Evolutionary conservation across 2,113 vertebrate genomes (phyloP).

Genomic region (Rhodinocichla rosea): DNA sequence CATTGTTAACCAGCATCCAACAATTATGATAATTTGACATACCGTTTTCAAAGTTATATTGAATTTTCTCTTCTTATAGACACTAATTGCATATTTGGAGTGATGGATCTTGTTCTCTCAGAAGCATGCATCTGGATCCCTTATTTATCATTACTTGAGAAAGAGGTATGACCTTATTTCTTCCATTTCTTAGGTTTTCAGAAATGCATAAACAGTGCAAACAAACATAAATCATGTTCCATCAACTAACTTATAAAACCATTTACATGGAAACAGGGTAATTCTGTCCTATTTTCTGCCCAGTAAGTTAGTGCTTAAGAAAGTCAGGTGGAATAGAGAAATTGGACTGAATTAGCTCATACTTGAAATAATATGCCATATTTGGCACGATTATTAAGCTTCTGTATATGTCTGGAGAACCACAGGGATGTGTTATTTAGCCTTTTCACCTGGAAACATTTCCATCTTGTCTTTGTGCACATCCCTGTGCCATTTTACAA

Average conservation of each 20-base stretch:
- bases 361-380: neutral
- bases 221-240: conserved; percentile 23
- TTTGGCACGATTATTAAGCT: neutral
- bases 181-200: conserved; percentile 9
- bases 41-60: conserved; percentile 54
- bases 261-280: neutral
- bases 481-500: neutral
- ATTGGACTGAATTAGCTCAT: neutral
- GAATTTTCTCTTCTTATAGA: conserved; percentile 50
- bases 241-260: neutral
- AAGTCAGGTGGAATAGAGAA: neutral
- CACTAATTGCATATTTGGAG: conserved; percentile 45
- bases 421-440: neutral
- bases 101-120: conserved; percentile 46
- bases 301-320: neutral
- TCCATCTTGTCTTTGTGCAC: neutral
- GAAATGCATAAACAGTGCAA: conserved; percentile 13
- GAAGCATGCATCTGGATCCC: neutral
- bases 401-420: neutral
- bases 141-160: conserved; percentile 36
- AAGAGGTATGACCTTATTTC: conserved; percentile 1
- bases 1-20: conserved; percentile 27
- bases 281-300: conserved; percentile 6
- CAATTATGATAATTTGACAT: conserved; percentile 49
- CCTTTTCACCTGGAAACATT: neutral